These are phyloP conservation scores for Coendou prehensilis DNA, from an alignment of 2,797 vertebrate species.

Conservation along the genomic window DNA sequence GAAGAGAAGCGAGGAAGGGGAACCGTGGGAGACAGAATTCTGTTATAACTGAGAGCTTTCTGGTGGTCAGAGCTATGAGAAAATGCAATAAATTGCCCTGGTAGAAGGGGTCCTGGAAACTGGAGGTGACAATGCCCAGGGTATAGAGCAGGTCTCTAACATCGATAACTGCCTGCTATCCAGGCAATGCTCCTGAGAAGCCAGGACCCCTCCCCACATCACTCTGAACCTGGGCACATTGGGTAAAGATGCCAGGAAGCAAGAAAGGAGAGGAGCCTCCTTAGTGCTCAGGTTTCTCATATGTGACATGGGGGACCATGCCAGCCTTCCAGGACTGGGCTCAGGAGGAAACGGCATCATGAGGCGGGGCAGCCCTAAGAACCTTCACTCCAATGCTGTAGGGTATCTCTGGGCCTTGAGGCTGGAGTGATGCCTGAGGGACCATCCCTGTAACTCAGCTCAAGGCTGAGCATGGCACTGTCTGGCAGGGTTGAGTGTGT, in stretches of 20 bases:
- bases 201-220: neutral
- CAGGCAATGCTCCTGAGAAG: neutral
- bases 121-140: neutral
- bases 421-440: neutral
- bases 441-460: neutral
- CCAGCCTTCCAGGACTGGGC: neutral
- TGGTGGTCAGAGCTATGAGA: neutral
- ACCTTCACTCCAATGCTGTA: rapidly evolving
- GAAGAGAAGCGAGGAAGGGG: neutral
- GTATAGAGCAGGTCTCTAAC: neutral
- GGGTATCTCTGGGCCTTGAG: neutral
- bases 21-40: neutral
- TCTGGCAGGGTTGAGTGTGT: neutral
- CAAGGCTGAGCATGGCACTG: neutral
- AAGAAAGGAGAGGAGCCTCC: neutral
- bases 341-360: neutral
- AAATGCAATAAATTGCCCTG: neutral
- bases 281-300: neutral
- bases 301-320: neutral
- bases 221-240: neutral
- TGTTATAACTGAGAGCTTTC: neutral
- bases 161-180: neutral
- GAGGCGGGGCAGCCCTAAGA: neutral
- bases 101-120: neutral
- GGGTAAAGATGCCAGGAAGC: neutral